phyloP scores from a whole-genome alignment of 2,797 vertebrate species.

The Florisuga fusca region DNA sequence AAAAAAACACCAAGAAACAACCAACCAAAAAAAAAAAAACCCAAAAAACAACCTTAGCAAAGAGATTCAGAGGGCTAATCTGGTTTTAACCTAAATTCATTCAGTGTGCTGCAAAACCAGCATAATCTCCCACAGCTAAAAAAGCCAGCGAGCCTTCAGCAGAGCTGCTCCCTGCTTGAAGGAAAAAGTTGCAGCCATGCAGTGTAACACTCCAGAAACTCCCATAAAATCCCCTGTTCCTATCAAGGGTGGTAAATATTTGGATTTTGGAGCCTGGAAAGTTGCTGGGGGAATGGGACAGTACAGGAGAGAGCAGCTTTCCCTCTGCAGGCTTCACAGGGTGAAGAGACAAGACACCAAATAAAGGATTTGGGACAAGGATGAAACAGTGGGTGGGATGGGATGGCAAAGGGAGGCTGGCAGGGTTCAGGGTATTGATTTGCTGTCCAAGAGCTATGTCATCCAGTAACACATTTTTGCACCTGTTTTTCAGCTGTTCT shows the following conservation, averaged over 20 bases:
- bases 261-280: neutral
- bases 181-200: neutral
- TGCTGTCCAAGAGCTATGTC: neutral
- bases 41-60: neutral
- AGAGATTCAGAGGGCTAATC: constrained; percentile 68
- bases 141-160: neutral
- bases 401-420: neutral
- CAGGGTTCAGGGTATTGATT: neutral
- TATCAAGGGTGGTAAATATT: neutral
- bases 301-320: neutral
- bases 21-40: neutral
- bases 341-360: neutral
- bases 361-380: neutral
- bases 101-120: neutral
- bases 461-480: neutral
- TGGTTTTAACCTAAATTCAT: constrained; percentile 66
- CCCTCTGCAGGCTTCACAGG: neutral
- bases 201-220: neutral
- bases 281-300: neutral
- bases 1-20: no score
- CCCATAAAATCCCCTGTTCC: neutral
- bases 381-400: neutral
- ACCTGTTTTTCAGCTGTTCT: neutral
- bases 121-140: constrained; percentile 15
- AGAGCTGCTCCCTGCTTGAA: neutral